Evolutionary conservation across 2,113 vertebrate genomes (phyloP), one percentile per base, ranked within the genome.

Genomic region (Bagarius yarrelli): DNA sequence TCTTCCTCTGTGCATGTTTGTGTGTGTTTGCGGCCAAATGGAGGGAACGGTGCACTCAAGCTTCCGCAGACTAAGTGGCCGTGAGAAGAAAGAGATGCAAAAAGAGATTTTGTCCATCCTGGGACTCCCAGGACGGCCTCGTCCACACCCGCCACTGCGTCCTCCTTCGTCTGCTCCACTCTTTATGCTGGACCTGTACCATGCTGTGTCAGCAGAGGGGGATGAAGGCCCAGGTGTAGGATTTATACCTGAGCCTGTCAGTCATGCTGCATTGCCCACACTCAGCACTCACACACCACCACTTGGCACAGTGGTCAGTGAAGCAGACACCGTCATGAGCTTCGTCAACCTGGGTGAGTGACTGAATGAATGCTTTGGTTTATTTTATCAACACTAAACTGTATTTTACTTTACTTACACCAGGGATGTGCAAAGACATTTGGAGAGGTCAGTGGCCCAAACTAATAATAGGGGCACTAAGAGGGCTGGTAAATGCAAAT

Each of bases 101-200:
- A 94, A 94, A 81, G 96, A 97, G 93, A 96, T 98, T 88, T 88
- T 97, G 83, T 94, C 95, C 73, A 94, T 98, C 80, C 85, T 98
- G 87, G 95, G 96, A 40, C 89, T 98, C 76, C 93, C 95, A 0
- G 93, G 93, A 0, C 87, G 94, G 9, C 94, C 95, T 4, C 87
- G 94, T 12, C 94, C 94, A 5, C 90, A 93, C 47, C 89, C 85
- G 23, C 94, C 93, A 0, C 89, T 92, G 4, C 88, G 94, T 0
- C 93, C 94, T 1, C 94, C 96, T 4, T 94, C 95, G 25, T 96
- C 96, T 0, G 95, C 96, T 0, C 96, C 96, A 0, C 95, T 97
- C 84, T 98, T 97, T 92, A 98, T 98, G 97, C 91, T 98, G 87
- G 96, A 97, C 83, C 92, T 98, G 15, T 97, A 98, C 90, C 96